phyloP scores from a whole-genome alignment of 2,888 invertebrate species.

The Trissolcus japonicus region DNA sequence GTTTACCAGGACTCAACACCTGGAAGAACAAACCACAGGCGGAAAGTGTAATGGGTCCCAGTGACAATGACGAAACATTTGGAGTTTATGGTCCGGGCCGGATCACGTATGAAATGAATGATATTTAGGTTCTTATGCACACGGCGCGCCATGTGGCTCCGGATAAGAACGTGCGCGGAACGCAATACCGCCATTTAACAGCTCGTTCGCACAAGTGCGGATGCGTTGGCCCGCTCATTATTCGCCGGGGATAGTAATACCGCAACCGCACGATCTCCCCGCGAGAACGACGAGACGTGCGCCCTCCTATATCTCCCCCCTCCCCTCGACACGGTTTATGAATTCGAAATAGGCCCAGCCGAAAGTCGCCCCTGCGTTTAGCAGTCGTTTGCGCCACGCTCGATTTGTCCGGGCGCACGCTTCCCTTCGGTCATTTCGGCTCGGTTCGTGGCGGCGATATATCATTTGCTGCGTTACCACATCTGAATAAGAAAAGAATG shows the following conservation, averaged over 20 bases:
- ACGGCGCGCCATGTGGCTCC: conserved; percentile 41
- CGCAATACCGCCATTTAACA: conserved; percentile 59
- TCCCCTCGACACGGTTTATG: conserved; percentile 38
- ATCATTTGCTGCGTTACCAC: conserved; percentile 34
- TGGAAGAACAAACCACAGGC: conserved; percentile 17
- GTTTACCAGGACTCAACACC: conserved; percentile 4
- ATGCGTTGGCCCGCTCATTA: conserved; percentile 49
- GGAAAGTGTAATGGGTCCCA: conserved; percentile 11
- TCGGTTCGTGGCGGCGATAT: conserved; percentile 33
- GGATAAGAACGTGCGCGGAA: conserved; percentile 48
- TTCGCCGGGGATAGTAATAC: conserved; percentile 33
- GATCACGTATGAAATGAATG: conserved; percentile 52
- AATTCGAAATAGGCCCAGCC: conserved; percentile 33
- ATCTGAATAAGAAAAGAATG: conserved; percentile 49
- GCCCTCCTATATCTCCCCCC: conserved; percentile 2
- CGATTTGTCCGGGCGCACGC: conserved; percentile 28
- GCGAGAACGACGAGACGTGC: conserved; percentile 30
- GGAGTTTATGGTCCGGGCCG: conserved; percentile 42
- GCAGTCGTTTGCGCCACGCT: conserved; percentile 38
- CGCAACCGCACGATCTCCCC: conserved; percentile 40
- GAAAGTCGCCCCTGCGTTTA: conserved; percentile 37
- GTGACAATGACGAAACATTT: conserved; percentile 38
- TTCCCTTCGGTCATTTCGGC: conserved; percentile 30
- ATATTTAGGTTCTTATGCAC: conserved; percentile 31
- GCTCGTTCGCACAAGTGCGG: conserved; percentile 59